Evolutionary conservation across 2,113 vertebrate species (phyloP).

Genomic region (human (Homo sapiens)): DNA sequence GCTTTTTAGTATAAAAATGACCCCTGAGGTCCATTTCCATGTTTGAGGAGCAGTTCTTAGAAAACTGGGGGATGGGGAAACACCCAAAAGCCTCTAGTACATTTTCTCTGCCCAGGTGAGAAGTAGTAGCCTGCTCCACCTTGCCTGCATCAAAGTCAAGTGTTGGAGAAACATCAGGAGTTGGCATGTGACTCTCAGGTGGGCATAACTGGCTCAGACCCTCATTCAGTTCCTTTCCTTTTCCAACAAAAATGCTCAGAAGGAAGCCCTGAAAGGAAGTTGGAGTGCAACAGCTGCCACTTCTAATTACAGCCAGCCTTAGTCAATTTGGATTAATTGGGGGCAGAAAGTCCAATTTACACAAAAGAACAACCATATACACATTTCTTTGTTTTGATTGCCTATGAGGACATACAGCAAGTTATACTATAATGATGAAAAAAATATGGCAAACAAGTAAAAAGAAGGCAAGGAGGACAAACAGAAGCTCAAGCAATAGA

Average conservation of each 20-base stretch:
- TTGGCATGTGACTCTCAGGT: not conserved
- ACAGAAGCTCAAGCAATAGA: not conserved
- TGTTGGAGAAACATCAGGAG: not conserved
- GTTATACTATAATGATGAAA: not conserved
- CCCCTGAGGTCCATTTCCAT: not conserved
- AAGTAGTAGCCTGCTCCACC: not conserved
- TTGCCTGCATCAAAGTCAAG: not conserved
- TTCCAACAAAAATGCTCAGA: not conserved
- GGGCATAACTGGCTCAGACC: not conserved
- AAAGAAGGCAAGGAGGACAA: not conserved
- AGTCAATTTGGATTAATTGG: not conserved
- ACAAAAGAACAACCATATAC: not conserved
- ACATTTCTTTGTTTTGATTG: not conserved
- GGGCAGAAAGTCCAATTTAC: not conserved
- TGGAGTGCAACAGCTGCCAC: not conserved
- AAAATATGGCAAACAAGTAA: not conserved
- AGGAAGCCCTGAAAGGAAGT: not conserved
- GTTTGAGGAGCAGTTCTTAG: not conserved
- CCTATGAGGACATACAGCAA: not conserved
- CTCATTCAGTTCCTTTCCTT: not conserved
- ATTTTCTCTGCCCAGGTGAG: not conserved
- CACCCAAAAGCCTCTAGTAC: not conserved
- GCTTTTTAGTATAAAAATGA: not conserved
- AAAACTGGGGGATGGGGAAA: not conserved
- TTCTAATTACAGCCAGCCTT: not conserved